Conservation (phyloP, 2,113 vertebrate species). For the Psephotus haematonotus region DNA sequence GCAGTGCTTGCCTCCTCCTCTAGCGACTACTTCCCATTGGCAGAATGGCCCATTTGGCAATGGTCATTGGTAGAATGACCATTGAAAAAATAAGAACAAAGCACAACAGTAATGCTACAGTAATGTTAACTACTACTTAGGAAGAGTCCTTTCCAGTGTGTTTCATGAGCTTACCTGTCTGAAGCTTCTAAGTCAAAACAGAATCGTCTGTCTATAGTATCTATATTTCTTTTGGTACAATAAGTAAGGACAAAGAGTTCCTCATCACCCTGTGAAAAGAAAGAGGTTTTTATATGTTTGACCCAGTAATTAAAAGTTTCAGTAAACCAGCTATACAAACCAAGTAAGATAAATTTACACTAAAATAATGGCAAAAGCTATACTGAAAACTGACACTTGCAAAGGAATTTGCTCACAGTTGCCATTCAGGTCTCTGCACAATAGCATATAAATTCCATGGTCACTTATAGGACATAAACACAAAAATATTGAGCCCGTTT, state of each 20-base stretch:
- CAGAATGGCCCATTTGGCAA: background rate
- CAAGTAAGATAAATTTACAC: background rate
- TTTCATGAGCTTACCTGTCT: constrained; percentile 82
- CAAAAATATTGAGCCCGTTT: background rate
- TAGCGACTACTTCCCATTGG: background rate
- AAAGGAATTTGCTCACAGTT: background rate
- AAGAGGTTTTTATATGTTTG: constrained; percentile 7
- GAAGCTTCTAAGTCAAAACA: constrained; percentile 94
- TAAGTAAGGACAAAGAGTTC: constrained; percentile 87
- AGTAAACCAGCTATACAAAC: background rate
- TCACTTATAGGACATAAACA: background rate
- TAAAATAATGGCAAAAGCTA: background rate
- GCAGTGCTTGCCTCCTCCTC: background rate
- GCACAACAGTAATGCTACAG: background rate
- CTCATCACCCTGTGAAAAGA: constrained; percentile 85
- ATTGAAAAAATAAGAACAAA: background rate
- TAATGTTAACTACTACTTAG: background rate
- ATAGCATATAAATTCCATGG: background rate
- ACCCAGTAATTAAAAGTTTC: background rate
- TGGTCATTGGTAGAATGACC: background rate
- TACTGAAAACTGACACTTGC: background rate
- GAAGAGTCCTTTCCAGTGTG: background rate
- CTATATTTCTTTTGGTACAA: constrained; percentile 86
- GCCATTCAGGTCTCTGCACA: background rate
- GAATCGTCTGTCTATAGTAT: constrained; percentile 90